Evolutionary conservation across 2,888 invertebrate genomes (phyloP).

Genomic region (Bimastos eiseni): DNA sequence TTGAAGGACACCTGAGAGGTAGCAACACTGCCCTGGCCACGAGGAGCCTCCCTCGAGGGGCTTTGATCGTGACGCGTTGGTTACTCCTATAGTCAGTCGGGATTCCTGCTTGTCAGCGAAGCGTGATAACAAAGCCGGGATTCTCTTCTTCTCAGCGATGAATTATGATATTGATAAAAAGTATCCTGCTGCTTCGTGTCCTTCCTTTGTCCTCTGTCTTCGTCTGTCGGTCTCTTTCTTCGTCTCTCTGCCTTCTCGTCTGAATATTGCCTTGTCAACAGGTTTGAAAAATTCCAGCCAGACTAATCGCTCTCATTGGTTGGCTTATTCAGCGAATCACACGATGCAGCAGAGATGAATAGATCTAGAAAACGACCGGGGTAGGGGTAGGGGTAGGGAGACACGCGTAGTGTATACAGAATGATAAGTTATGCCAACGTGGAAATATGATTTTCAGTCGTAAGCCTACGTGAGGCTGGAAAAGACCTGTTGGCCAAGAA

Average conservation of each 20-base stretch:
- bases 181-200: background rate
- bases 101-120: background rate
- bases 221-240: background rate
- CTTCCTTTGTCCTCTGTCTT: background rate
- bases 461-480: too few relatives aligned
- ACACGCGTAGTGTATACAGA: background rate
- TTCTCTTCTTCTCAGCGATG: background rate
- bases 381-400: background rate
- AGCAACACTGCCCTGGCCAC: background rate
- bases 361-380: background rate
- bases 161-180: background rate
- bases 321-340: too few relatives aligned
- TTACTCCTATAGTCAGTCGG: background rate
- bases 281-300: background rate
- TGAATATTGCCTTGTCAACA: background rate
- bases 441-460: too few relatives aligned
- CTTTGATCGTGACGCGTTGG: background rate
- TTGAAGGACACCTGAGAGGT: background rate
- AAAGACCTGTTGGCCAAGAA: too few relatives aligned
- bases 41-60: background rate
- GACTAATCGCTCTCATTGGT: background rate
- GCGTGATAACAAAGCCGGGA: background rate
- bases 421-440: too few relatives aligned
- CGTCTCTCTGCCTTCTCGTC: background rate
- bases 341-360: background rate